These are phyloP conservation scores for Labeo calbasu DNA, from an alignment of 2,797 vertebrate species.

Conservation along the genomic window DNA sequence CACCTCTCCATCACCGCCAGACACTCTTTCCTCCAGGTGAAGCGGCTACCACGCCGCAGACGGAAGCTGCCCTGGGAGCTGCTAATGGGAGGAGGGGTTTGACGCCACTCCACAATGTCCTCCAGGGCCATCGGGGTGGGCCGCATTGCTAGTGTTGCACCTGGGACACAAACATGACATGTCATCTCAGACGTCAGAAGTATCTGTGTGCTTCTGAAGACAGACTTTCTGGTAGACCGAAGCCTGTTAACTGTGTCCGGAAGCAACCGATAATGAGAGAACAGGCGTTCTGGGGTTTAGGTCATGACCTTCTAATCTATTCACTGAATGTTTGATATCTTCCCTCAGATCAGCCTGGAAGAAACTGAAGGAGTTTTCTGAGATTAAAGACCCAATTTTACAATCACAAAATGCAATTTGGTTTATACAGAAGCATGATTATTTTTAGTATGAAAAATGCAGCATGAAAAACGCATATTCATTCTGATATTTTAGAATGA, in stretches of 20 bases:
- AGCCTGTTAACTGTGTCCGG: not conserved
- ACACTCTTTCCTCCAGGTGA: slow-evolving; percentile 92
- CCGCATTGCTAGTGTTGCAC: slow-evolving; percentile 88
- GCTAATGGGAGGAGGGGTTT: slow-evolving; percentile 86
- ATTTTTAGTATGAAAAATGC: not conserved
- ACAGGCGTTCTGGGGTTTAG: not conserved
- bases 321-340: slow-evolving; percentile 9
- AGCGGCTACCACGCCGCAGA: slow-evolving; percentile 87
- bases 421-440: too few species aligned
- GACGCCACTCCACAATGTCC: slow-evolving; percentile 86
- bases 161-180: slow-evolving; percentile 63
- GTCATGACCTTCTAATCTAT: slow-evolving; percentile 12
- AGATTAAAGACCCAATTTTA: not conserved
- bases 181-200: not conserved
- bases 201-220: slow-evolving; percentile 3
- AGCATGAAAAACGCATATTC: not conserved
- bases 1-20: slow-evolving; percentile 91
- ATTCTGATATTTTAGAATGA: not conserved
- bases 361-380: not conserved
- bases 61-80: slow-evolving; percentile 87
- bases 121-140: slow-evolving; percentile 84
- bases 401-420: not conserved
- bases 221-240: not conserved
- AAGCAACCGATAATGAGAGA: slow-evolving; percentile 25
- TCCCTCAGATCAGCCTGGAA: not conserved